A percentile compares a stretch with the other conserved stretches of the same genome.
These are phyloP conservation scores for Nowickia ferox DNA, from an alignment of 2,888 invertebrate species.

Conservation along the genomic window DNA sequence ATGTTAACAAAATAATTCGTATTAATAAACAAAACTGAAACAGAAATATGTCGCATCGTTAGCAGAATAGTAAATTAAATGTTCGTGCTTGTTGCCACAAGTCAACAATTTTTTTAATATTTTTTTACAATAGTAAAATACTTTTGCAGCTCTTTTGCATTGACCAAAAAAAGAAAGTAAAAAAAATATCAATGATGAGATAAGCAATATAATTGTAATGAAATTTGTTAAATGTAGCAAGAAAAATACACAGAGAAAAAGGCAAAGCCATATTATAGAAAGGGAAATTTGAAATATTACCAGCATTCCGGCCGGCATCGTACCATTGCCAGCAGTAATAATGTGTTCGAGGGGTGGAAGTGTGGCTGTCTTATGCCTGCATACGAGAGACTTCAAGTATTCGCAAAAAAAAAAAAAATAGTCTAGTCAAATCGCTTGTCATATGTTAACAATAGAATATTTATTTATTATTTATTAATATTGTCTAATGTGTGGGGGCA, in stretches of 20 bases:
- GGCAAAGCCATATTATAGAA: background rate
- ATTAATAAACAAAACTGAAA: constrained; percentile 49
- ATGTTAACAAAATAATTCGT: constrained; percentile 29
- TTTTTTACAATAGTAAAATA: background rate
- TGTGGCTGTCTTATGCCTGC: too few species aligned
- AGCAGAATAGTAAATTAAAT: constrained; percentile 57
- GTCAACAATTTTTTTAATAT: constrained; percentile 3
- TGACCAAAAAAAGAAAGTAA: constrained; percentile 14
- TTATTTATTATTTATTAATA: too few species aligned
- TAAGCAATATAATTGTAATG: constrained; percentile 45
- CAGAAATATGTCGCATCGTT: constrained; percentile 53
- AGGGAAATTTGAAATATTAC: too few species aligned
- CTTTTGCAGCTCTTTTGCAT: constrained; percentile 17
- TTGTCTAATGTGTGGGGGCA: too few species aligned
- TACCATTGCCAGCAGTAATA: too few species aligned
- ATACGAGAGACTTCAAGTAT: too few species aligned
- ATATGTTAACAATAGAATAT: too few species aligned
- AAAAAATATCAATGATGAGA: constrained; percentile 43
- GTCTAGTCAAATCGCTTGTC: too few species aligned
- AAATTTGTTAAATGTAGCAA: constrained; percentile 6
- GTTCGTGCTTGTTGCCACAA: constrained; percentile 39
- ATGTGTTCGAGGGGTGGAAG: too few species aligned
- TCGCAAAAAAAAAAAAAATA: too few species aligned
- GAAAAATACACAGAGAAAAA: constrained; percentile 7
- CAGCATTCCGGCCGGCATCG: too few species aligned